These are phyloP conservation scores for Pyrochroa serraticornis DNA, from an alignment of 2,888 invertebrate genomes.

Conservation along the genomic window DNA sequence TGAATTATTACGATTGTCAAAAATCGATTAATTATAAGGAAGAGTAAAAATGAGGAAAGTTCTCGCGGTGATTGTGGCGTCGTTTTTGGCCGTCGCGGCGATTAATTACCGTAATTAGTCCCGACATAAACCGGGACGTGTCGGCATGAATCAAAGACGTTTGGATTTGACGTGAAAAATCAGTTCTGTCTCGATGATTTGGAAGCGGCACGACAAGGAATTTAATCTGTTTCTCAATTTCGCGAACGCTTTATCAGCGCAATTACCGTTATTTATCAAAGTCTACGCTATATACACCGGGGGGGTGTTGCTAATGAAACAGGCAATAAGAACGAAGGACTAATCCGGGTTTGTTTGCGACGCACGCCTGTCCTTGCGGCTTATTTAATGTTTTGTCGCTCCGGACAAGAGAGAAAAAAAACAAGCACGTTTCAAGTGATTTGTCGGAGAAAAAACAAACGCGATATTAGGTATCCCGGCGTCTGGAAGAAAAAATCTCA, in stretches of 20 bases:
- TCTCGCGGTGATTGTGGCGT: background rate
- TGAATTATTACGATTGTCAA: too few relatives aligned
- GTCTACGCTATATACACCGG: conserved; percentile 22
- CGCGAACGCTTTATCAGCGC: conserved; percentile 35
- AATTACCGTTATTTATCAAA: conserved; percentile 38
- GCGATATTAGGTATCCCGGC: too few relatives aligned
- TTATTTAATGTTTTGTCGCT: too few relatives aligned
- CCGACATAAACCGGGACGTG: background rate
- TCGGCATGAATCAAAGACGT: conserved; percentile 4
- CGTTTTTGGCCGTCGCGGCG: background rate
- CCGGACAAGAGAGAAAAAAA: too few relatives aligned
- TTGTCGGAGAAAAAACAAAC: too few relatives aligned
- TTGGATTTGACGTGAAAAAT: conserved; percentile 18
- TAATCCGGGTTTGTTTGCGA: background rate
- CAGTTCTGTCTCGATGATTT: conserved; percentile 16
- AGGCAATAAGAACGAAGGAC: background rate
- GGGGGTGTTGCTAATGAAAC: conserved; percentile 8
- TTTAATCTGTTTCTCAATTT: conserved; percentile 42
- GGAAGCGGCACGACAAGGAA: conserved; percentile 27
- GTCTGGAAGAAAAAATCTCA: too few relatives aligned
- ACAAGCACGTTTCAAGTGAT: too few relatives aligned
- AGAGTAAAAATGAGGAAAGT: too few relatives aligned
- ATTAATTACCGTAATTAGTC: conserved; percentile 6
- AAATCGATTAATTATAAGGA: too few relatives aligned
- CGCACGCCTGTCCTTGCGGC: too few relatives aligned